These are phyloP conservation scores for Typhlomys cinereus DNA, from an alignment of 2,113 vertebrate genomes.

Conservation along the genomic window DNA sequence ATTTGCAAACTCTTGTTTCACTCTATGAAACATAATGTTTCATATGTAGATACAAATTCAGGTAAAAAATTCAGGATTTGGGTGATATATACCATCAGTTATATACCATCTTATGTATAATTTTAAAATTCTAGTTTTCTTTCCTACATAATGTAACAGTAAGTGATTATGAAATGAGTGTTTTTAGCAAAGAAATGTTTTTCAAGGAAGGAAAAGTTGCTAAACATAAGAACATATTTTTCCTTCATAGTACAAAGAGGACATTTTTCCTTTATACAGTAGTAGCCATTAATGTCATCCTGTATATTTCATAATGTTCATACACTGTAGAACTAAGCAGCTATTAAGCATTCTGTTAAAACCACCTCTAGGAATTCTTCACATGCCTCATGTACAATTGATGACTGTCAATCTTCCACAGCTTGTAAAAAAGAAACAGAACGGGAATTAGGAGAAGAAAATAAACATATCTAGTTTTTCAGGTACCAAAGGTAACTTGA, in stretches of 20 bases:
- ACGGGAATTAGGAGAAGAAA: constrained; percentile 50
- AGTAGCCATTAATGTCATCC: background rate
- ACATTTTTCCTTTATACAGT: background rate
- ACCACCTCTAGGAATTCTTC: background rate
- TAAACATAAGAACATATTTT: constrained; percentile 29
- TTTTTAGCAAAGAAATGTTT: constrained; percentile 35
- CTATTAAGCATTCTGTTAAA: constrained; percentile 1
- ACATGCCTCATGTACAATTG: background rate
- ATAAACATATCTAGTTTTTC: constrained; percentile 53
- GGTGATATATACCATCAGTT: constrained; percentile 38
- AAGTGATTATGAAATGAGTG: background rate
- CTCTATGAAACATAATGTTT: background rate
- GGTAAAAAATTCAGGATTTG: constrained; percentile 51
- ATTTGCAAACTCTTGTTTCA: background rate
- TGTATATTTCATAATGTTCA: background rate
- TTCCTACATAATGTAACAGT: background rate
- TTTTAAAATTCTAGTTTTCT: constrained; percentile 51
- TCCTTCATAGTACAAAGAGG: background rate
- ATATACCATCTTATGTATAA: too few relatives aligned
- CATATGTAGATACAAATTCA: constrained; percentile 10
- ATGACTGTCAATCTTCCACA: constrained; percentile 33
- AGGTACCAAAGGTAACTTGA: background rate
- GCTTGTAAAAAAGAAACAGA: constrained; percentile 38
- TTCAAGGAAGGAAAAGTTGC: constrained; percentile 43
- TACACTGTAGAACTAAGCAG: background rate